Evolutionary conservation across 2,888 invertebrate genomes (phyloP), one percentile per base, ranked within the genome.

Genomic region (Eudasyphora cyanicolor): DNA sequence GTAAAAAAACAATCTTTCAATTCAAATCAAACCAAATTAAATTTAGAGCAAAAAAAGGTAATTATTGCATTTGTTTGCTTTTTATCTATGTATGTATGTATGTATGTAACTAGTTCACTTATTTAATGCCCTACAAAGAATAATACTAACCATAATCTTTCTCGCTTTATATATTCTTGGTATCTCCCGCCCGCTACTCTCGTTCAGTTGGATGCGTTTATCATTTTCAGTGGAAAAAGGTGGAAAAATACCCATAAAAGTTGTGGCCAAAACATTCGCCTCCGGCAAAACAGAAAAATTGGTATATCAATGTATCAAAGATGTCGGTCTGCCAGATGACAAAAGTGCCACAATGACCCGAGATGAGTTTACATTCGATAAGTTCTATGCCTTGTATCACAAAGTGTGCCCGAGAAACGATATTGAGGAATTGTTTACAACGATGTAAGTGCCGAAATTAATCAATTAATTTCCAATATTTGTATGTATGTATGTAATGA

Each of bases 261-360:
- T 98, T 70, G 96, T 99, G 42, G 98, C 98, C 76, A 94, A 98
- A 90, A 99, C 99, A 79, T 99, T 99, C 93, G 99, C 99, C 2
- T 99, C 99, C n/a, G 99, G 99, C 69, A 98, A 98, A 93, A 98
- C 99, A 4, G 99, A 99, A 93, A 99, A 98, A 92, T 94, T 99
- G 91, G 98, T 99, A 42, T 99, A 99, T 93, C 98, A 99, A 91
- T 98, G 98, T 92, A 94, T 99, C 86, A 95, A 96, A 75, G 99
- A 99, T 90, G 94, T 99, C 85, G 98, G 96, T 27, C 94, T 99
- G 86, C 98, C 99, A 0, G 96, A 97, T 84, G 98, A 97, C 80
- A 98, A 98, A 95, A 97, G 97, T 91, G 99, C 98, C 90, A 97
- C 96, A 51, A 98, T 99, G 93, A 98, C 99, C 89, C 96, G 95